These are phyloP conservation scores for Phenacoccus solenopsis DNA, from an alignment of 1,140 invertebrate genomes.

Conservation along the genomic window DNA sequence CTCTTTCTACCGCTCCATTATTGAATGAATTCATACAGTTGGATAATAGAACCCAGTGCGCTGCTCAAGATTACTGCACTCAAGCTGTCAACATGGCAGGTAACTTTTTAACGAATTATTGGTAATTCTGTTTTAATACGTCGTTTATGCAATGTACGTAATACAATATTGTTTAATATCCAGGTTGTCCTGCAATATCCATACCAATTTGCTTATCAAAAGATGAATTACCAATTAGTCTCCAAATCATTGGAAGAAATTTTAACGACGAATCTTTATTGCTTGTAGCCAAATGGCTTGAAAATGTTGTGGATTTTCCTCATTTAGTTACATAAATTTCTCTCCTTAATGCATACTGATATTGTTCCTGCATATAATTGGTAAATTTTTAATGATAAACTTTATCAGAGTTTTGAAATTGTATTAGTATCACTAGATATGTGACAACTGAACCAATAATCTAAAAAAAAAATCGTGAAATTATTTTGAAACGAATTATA, in stretches of 20 bases:
- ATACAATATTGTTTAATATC: conserved; percentile 27
- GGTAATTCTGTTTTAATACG: neutral
- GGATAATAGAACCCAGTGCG: conserved; percentile 75
- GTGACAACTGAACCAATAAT: conserved; percentile 18
- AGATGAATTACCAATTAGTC: conserved; percentile 68
- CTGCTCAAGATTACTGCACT: conserved; percentile 85
- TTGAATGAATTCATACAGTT: conserved; percentile 65
- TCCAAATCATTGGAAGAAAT: conserved; percentile 81
- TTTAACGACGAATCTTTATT: conserved; percentile 67
- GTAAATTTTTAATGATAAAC: conserved; percentile 12
- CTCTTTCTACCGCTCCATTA: conserved; percentile 64
- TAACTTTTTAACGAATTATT: conserved; percentile 28
- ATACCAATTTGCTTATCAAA: conserved; percentile 68
- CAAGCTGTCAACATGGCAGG: conserved; percentile 92
- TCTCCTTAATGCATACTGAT: too few species aligned
- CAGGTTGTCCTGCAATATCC: conserved; percentile 77
- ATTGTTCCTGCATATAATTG: too few species aligned
- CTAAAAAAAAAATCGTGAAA: neutral
- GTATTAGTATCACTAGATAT: conserved; percentile 20
- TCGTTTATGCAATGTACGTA: neutral
- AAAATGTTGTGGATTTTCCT: conserved; percentile 56
- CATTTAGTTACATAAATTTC: neutral
- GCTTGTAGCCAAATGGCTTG: conserved; percentile 70
- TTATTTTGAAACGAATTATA: too few species aligned
- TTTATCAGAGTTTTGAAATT: conserved; percentile 20